Conservation (phyloP, 2,113 vertebrate species). For the Semnopithecus entellus region DNA sequence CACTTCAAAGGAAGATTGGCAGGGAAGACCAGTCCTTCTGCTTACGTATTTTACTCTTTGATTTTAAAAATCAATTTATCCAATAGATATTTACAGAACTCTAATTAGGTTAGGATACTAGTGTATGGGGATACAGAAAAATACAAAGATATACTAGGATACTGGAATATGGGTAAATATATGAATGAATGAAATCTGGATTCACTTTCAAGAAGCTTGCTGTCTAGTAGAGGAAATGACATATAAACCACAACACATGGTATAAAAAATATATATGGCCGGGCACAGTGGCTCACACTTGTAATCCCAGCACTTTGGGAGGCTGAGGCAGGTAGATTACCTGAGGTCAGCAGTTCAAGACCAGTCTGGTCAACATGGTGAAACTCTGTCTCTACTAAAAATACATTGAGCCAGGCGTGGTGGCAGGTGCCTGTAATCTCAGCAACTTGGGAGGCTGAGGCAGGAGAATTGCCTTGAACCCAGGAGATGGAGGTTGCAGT, state of each 20-base stretch:
- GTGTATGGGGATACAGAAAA: background rate
- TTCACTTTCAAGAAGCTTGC: constrained; percentile 23
- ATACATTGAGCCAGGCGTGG: too few species aligned
- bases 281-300: too few species aligned
- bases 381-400: too few species aligned
- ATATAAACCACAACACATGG: background rate
- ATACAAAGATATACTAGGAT: background rate
- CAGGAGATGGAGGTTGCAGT: too few species aligned
- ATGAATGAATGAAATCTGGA: background rate
- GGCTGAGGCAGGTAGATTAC: too few species aligned
- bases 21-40: background rate
- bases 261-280: background rate
- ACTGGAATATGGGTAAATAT: background rate
- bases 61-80: constrained; percentile 25
- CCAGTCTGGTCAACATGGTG: too few species aligned
- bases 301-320: too few species aligned
- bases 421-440: too few species aligned
- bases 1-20: background rate
- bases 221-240: background rate
- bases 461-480: too few species aligned
- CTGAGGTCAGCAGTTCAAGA: too few species aligned
- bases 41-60: background rate
- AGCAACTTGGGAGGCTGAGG: too few species aligned
- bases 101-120: background rate
- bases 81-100: background rate